Conservation (phyloP, 2,113 vertebrate species). For the Elephantulus edwardii region DNA sequence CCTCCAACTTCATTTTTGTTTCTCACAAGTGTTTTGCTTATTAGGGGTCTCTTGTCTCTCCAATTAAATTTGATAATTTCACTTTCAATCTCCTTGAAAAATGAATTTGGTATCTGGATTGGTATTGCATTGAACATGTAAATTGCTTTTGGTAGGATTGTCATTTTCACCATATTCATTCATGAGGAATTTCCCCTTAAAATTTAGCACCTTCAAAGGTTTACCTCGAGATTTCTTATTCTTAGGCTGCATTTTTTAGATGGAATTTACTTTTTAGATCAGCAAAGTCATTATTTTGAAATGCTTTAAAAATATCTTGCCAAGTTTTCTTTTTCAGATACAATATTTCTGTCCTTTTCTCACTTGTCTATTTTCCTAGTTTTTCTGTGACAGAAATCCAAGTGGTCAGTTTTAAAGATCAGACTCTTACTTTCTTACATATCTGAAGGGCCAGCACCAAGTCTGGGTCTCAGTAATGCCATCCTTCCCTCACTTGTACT, state of each 20-base stretch:
- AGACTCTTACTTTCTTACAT: background rate
- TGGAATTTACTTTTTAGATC: background rate
- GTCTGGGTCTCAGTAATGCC: background rate
- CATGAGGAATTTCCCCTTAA: too few relatives aligned
- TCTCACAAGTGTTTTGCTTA: too few relatives aligned
- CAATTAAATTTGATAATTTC: too few relatives aligned
- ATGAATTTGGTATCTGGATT: too few relatives aligned
- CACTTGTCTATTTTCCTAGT: background rate
- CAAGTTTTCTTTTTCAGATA: slow-evolving; percentile 6
- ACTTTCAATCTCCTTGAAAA: too few relatives aligned
- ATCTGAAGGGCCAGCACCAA: background rate
- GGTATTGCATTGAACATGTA: too few relatives aligned
- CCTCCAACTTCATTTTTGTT: too few relatives aligned
- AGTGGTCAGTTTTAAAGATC: background rate
- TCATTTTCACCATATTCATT: too few relatives aligned
- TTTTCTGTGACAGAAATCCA: background rate
- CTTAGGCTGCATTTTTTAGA: background rate
- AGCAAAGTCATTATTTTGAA: background rate
- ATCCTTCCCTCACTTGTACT: background rate
- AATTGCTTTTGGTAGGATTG: too few relatives aligned
- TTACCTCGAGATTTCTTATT: background rate
- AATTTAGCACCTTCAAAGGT: background rate
- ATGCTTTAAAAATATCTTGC: slow-evolving; percentile 13
- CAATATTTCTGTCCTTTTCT: background rate
- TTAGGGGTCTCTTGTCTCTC: too few relatives aligned